phyloP scores from a whole-genome alignment of 2,797 vertebrate species.

The Dipus sagitta region DNA sequence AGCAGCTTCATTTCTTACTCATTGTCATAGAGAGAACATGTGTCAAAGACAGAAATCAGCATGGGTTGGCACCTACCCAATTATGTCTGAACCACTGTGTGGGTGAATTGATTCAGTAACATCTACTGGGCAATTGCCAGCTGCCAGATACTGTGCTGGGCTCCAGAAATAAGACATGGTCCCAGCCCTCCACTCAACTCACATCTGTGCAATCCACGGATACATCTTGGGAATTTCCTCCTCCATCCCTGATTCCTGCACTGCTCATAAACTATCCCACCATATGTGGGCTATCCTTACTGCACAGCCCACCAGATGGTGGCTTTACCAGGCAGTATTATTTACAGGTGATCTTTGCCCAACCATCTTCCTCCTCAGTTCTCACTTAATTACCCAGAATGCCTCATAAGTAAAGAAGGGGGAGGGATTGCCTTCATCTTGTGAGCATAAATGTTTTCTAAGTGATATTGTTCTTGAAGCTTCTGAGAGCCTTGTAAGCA shows the following conservation, averaged over 20 bases:
- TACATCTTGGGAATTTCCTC: background rate
- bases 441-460: constrained; percentile 75
- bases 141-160: background rate
- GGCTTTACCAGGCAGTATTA: constrained; percentile 68
- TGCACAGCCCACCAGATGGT: constrained; percentile 64
- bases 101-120: background rate
- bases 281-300: constrained; percentile 43
- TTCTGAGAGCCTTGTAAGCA: constrained; percentile 76
- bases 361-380: constrained; percentile 61
- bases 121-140: background rate
- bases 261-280: constrained; percentile 45
- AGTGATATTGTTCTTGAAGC: constrained; percentile 75
- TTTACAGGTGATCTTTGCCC: constrained; percentile 75
- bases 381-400: constrained; percentile 78
- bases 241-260: background rate
- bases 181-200: background rate
- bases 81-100: background rate
- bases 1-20: background rate
- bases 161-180: background rate
- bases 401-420: constrained; percentile 76
- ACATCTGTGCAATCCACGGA: background rate
- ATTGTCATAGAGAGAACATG: background rate
- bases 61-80: too few species aligned
- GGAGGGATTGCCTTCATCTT: constrained; percentile 52
- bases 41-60: background rate